Percentiles rank a stretch among this genome's conserved stretches.
phyloP scores from a whole-genome alignment of 2,888 invertebrate genomes.

The Philhelius pedissequus region DNA sequence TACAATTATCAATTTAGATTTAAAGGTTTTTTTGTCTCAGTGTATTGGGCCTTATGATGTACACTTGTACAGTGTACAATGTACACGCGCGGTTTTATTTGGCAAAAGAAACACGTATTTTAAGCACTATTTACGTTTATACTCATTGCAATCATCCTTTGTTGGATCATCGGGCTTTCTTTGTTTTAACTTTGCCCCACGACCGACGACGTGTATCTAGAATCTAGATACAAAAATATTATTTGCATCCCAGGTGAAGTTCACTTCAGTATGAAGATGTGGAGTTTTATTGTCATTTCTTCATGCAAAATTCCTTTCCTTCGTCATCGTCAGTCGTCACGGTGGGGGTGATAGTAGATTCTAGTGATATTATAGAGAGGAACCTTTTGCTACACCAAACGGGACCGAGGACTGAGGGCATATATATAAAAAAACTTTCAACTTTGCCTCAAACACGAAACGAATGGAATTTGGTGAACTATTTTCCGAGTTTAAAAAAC shows the following conservation, averaged over 20 bases:
- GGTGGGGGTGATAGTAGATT: not conserved
- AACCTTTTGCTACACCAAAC: constrained; percentile 35
- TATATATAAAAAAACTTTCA: constrained; percentile 59
- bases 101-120: constrained; percentile 34
- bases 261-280: constrained; percentile 47
- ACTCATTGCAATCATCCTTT: constrained; percentile 32
- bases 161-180: constrained; percentile 25
- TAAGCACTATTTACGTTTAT: constrained; percentile 21
- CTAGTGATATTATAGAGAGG: not conserved
- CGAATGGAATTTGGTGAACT: constrained; percentile 62
- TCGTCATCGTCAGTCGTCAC: constrained; percentile 49
- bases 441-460: constrained; percentile 65
- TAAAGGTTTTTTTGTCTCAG: not conserved
- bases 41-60: not conserved
- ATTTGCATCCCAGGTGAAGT: constrained; percentile 55
- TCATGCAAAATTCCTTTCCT: constrained; percentile 48
- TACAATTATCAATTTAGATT: not conserved
- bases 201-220: constrained; percentile 7
- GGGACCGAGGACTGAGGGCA: constrained; percentile 13
- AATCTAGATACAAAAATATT: constrained; percentile 33
- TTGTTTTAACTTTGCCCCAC: constrained; percentile 23
- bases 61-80: not conserved
- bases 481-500: constrained; percentile 58
- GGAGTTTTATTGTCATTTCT: constrained; percentile 60
- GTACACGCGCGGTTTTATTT: constrained; percentile 21